Evolutionary conservation across 2,797 vertebrate genomes (phyloP).

Genomic region (Steatocranus sp.): DNA sequence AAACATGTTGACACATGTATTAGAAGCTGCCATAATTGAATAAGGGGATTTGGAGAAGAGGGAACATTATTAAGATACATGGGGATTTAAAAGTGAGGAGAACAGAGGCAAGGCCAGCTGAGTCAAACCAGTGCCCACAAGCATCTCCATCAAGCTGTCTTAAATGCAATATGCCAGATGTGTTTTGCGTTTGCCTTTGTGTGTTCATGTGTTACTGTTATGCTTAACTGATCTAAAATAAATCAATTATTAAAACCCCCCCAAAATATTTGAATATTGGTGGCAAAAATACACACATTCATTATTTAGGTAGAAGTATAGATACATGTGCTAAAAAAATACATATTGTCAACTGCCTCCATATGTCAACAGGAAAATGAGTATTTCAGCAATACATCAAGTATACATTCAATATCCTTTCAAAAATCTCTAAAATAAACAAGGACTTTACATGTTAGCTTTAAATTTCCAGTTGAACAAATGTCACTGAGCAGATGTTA

Average conservation of each 20-base stretch:
- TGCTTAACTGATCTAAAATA: neutral
- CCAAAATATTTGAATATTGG: neutral
- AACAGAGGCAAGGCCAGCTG: conserved; percentile 16
- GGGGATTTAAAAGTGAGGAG: conserved; percentile 36
- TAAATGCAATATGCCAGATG: neutral
- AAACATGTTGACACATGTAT: conserved; percentile 70
- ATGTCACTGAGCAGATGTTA: neutral
- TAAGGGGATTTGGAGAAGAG: conserved; percentile 51
- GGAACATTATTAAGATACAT: conserved; percentile 42
- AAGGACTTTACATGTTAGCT: neutral
- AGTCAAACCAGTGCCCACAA: conserved; percentile 5
- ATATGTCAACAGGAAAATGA: neutral
- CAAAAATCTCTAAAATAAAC: neutral
- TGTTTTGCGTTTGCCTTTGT: neutral
- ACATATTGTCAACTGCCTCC: neutral
- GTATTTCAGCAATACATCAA: neutral
- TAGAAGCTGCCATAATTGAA: conserved; percentile 65
- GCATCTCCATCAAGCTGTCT: neutral
- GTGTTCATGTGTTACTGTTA: neutral
- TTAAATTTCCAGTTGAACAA: neutral
- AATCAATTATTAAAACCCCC: rapidly evolving
- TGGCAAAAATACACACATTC: neutral
- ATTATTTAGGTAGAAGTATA: neutral
- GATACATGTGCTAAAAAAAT: neutral
- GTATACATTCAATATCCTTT: neutral